Conservation (phyloP, 2,113 vertebrate genomes). For the Meleagris gallopavo region DNA sequence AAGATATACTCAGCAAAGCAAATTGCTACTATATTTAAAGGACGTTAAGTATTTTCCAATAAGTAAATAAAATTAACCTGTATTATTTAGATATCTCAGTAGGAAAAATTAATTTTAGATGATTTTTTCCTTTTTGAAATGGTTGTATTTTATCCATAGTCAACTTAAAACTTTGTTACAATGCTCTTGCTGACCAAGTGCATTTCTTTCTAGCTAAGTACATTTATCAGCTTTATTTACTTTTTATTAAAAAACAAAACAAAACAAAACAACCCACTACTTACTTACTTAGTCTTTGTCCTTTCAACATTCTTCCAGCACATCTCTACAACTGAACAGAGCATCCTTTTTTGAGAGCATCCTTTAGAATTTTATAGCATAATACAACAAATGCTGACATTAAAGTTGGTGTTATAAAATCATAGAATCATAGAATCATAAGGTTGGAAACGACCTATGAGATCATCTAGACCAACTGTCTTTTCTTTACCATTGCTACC, state of each 20-base stretch:
- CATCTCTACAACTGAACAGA: background rate
- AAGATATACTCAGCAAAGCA: constrained; percentile 50
- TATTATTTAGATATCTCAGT: constrained; percentile 45
- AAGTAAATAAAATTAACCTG: constrained; percentile 38
- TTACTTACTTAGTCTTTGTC: background rate
- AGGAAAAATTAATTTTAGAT: background rate
- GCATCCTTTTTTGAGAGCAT: background rate
- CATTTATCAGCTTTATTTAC: background rate
- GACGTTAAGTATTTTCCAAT: constrained; percentile 52
- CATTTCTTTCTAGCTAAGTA: background rate
- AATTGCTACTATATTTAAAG: constrained; percentile 71
- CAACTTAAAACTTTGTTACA: background rate
- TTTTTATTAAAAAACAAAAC: background rate
- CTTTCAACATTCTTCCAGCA: background rate
- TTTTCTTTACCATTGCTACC: too few relatives aligned
- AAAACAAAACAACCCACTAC: background rate
- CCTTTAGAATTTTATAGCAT: background rate
- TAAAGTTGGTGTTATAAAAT: background rate
- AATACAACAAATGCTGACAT: background rate
- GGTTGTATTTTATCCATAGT: background rate
- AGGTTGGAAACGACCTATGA: too few relatives aligned
- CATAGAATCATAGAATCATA: too few relatives aligned
- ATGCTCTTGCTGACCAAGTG: background rate
- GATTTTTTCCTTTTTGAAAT: background rate
- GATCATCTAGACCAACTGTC: too few relatives aligned